Percentiles rank a stretch among this genome's conserved stretches.
phyloP scores from a whole-genome alignment of 2,113 vertebrate species.

The Solea solea region DNA sequence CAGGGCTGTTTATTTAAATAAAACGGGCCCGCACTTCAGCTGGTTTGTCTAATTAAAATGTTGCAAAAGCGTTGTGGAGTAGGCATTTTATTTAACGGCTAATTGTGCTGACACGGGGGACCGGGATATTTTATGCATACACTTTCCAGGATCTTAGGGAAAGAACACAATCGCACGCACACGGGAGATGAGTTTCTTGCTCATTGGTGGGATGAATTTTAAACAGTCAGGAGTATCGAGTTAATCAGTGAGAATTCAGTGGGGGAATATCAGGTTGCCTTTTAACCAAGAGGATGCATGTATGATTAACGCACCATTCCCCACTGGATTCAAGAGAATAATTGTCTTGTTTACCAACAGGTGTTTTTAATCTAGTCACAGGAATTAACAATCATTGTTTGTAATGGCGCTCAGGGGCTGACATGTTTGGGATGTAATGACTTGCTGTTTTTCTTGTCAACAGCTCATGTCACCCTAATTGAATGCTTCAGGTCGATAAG shows the following conservation, averaged over 20 bases:
- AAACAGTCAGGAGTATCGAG: conserved; percentile 91
- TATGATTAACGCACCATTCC: conserved; percentile 92
- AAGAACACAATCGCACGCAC: conserved; percentile 33
- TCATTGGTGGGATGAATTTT: conserved; percentile 97
- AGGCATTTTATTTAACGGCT: conserved; percentile 98
- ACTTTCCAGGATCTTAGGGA: conserved; percentile 87
- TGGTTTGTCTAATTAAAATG: conserved; percentile 95
- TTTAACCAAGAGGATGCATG: conserved; percentile 94
- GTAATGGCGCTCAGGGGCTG: conserved; percentile 45
- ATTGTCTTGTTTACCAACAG: conserved; percentile 96
- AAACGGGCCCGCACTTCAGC: conserved; percentile 89
- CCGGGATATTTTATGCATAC: conserved; percentile 92
- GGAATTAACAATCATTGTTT: conserved; percentile 67
- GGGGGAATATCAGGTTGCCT: conserved; percentile 95
- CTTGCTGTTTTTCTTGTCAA: conserved; percentile 47
- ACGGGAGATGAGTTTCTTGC: conserved; percentile 88
- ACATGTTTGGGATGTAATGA: conserved; percentile 42
- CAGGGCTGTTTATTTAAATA: conserved; percentile 90
- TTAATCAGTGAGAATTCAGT: conserved; percentile 95
- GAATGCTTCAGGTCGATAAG: conserved; percentile 20
- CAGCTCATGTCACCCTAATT: conserved; percentile 29
- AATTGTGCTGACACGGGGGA: conserved; percentile 97
- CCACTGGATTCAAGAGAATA: conserved; percentile 87
- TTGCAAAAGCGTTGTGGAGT: conserved; percentile 86
- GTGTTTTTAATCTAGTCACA: conserved; percentile 77